These are phyloP conservation scores for Balaeniceps rex DNA, from an alignment of 2,113 vertebrate genomes.

Conservation along the genomic window DNA sequence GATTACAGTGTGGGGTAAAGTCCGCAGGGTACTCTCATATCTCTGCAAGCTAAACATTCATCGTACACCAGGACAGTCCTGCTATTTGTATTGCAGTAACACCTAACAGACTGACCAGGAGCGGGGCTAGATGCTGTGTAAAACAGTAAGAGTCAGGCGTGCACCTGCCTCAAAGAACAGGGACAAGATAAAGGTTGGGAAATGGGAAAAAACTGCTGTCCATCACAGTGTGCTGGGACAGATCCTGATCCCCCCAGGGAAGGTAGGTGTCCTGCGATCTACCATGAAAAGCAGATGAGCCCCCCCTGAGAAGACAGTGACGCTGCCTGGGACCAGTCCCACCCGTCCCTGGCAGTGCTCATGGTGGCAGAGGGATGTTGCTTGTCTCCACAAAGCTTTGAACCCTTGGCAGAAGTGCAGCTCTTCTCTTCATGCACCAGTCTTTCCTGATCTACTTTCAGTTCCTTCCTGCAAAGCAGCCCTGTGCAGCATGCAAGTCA, in stretches of 20 bases:
- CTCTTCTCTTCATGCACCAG: background rate
- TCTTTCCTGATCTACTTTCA: background rate
- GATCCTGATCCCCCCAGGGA: background rate
- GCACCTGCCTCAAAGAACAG: background rate
- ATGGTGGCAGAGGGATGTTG: background rate
- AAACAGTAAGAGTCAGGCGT: background rate
- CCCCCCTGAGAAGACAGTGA: background rate
- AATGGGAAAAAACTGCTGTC: background rate
- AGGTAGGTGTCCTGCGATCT: background rate
- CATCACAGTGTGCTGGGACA: background rate
- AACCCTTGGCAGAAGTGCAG: background rate
- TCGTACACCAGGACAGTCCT: background rate
- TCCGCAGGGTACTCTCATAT: background rate
- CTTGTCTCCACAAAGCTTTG: background rate
- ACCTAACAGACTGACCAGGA: background rate
- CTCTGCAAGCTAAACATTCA: background rate
- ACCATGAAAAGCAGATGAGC: background rate
- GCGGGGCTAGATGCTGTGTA: fast-evolving
- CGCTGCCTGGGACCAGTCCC: background rate
- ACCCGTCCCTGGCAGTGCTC: background rate
- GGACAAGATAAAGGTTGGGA: background rate
- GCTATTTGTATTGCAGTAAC: background rate
- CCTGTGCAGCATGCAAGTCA: background rate
- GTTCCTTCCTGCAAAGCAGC: background rate
- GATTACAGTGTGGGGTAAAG: background rate